A percentile compares a stretch with the other conserved stretches of the same genome.
These are phyloP conservation scores for Aurelia sp. DNA, from an alignment of 30 jellyfish, hydroid and myxozoan genomes.

Conservation along the genomic window DNA sequence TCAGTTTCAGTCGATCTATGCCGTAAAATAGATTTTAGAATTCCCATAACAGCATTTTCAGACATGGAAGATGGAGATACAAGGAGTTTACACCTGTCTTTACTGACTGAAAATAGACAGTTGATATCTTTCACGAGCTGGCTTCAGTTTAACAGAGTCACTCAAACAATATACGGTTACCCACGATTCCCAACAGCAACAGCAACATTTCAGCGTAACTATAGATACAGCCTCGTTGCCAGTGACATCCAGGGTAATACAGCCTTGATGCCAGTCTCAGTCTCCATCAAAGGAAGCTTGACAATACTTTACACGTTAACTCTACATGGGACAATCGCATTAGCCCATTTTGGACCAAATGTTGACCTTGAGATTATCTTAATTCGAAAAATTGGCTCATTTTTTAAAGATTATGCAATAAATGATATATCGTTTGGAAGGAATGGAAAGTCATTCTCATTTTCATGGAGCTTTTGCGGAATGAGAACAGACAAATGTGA, in stretches of 20 bases:
- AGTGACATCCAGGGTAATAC: conserved; percentile 69
- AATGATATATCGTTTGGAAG: conserved; percentile 48
- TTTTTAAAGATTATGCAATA: conserved; percentile 47
- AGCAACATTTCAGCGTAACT: conserved; percentile 16
- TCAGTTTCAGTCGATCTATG: conserved; percentile 31
- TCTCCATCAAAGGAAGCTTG: conserved; percentile 48
- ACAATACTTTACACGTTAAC: conserved; percentile 34
- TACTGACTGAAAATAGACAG: conserved; percentile 19
- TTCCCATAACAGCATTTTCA: conserved; percentile 40
- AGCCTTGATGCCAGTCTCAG: conserved; percentile 70
- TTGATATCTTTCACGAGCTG: conserved; percentile 33
- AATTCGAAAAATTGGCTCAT: conserved; percentile 48
- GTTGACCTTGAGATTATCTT: conserved; percentile 45
- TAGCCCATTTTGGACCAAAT: conserved; percentile 22
- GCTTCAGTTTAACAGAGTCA: conserved; percentile 60
- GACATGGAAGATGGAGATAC: conserved; percentile 67
- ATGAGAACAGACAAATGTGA: conserved; percentile 40
- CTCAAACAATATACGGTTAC: conserved; percentile 64
- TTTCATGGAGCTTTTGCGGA: conserved; percentile 76
- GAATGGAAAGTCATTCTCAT: conserved; percentile 23
- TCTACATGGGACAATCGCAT: conserved; percentile 18
- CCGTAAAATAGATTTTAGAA: conserved; percentile 18
- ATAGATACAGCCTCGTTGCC: conserved; percentile 79
- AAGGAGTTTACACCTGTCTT: conserved; percentile 43
- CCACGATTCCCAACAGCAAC: conserved; percentile 50